Percentiles rank a stretch among this genome's conserved stretches.
These are phyloP conservation scores for Heliconius cydno DNA, from an alignment of 2,888 invertebrate species.

Conservation along the genomic window DNA sequence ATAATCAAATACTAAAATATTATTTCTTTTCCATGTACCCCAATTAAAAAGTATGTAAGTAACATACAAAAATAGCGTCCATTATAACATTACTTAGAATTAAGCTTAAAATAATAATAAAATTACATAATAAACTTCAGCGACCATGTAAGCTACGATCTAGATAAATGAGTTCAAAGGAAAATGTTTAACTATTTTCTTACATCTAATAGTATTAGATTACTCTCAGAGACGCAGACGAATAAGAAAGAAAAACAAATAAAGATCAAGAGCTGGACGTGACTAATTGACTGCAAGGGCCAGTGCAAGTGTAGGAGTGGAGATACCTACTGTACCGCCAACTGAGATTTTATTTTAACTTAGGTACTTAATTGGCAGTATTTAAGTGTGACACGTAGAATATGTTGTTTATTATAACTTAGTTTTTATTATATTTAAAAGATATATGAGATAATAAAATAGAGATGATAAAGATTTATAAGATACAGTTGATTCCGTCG, in stretches of 20 bases:
- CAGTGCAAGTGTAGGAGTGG: constrained; percentile 21
- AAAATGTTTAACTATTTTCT: constrained; percentile 22
- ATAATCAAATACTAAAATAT: no score
- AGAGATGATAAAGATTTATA: no score
- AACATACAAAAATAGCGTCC: background rate
- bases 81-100: background rate
- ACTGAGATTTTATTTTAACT: constrained; percentile 19
- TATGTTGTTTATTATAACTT: background rate
- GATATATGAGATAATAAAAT: background rate
- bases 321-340: background rate
- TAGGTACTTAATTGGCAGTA: constrained; percentile 13
- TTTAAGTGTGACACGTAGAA: constrained; percentile 24
- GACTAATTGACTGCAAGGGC: constrained; percentile 43
- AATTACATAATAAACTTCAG: background rate
- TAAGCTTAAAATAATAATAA: background rate
- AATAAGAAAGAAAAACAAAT: constrained; percentile 21
- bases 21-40: background rate
- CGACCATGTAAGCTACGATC: background rate
- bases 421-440: background rate
- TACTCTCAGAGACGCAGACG: constrained; percentile 29
- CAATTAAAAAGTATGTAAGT: background rate
- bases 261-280: constrained; percentile 43
- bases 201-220: constrained; percentile 25
- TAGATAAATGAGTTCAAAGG: background rate
- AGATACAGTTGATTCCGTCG: no score